These are phyloP conservation scores for Apamea anceps DNA, from an alignment of 2,888 invertebrate genomes.

Conservation along the genomic window DNA sequence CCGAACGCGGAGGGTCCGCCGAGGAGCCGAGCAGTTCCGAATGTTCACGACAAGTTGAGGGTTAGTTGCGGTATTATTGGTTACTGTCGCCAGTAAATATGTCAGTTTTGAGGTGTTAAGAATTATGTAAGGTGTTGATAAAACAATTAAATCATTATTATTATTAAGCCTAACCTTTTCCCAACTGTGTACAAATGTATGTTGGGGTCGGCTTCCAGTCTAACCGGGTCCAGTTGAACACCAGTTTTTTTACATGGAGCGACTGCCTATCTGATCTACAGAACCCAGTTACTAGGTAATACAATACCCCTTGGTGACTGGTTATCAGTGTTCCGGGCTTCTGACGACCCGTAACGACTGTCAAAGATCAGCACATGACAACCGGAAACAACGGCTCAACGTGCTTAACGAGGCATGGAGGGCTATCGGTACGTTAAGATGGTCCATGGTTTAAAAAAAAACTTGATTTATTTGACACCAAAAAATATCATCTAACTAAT, in stretches of 20 bases:
- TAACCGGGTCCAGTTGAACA: neutral
- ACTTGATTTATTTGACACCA: neutral
- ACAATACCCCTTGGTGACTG: neutral
- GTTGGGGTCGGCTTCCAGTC: neutral
- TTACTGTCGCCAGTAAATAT: neutral
- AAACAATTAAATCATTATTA: neutral
- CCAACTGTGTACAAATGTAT: neutral
- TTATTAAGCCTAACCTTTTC: neutral
- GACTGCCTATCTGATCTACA: neutral
- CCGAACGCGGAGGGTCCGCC: constrained; percentile 10
- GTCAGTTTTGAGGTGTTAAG: neutral
- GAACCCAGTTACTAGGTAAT: neutral
- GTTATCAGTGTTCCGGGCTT: neutral
- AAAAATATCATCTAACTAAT: neutral
- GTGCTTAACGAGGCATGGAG: neutral
- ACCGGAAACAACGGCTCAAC: neutral
- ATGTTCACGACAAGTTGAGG: constrained; percentile 18
- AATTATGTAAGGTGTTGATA: neutral
- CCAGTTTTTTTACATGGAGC: neutral
- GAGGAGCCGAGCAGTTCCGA: neutral
- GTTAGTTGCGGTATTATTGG: constrained; percentile 11
- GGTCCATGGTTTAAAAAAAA: neutral
- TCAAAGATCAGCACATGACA: too few relatives aligned
- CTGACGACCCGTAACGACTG: neutral
- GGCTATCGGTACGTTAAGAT: neutral